Evolutionary conservation across 2,113 vertebrate genomes (phyloP).

Genomic region (Telmatochromis bifrenatus): DNA sequence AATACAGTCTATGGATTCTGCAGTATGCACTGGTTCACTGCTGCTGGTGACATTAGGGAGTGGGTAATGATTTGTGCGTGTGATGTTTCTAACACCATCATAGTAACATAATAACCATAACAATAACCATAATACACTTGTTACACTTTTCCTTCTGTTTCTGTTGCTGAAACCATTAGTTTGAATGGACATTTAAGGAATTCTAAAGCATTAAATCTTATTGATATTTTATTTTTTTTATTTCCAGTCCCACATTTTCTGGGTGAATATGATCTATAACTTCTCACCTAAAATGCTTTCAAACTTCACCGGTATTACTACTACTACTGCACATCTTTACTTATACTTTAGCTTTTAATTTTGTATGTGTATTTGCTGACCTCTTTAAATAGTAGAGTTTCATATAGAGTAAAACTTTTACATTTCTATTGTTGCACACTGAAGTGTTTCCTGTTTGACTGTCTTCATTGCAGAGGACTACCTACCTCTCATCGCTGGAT

Average conservation of each 20-base stretch:
- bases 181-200: background rate
- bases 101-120: background rate
- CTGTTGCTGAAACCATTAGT: background rate
- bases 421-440: background rate
- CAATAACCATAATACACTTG: background rate
- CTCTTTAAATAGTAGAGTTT: background rate
- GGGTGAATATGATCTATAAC: background rate
- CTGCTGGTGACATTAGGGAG: background rate
- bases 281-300: background rate
- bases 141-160: background rate
- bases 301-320: background rate
- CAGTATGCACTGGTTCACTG: background rate
- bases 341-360: background rate
- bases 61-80: background rate
- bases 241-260: background rate
- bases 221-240: background rate
- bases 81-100: background rate
- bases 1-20: background rate
- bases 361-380: background rate
- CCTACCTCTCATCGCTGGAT: conserved; percentile 68
- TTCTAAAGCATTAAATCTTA: background rate
- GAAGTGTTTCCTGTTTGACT: background rate
- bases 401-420: background rate
- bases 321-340: background rate
- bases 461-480: conserved; percentile 65